phyloP scores from a whole-genome alignment of 2,888 invertebrate species.

The Teleogryllus oceanicus region DNA sequence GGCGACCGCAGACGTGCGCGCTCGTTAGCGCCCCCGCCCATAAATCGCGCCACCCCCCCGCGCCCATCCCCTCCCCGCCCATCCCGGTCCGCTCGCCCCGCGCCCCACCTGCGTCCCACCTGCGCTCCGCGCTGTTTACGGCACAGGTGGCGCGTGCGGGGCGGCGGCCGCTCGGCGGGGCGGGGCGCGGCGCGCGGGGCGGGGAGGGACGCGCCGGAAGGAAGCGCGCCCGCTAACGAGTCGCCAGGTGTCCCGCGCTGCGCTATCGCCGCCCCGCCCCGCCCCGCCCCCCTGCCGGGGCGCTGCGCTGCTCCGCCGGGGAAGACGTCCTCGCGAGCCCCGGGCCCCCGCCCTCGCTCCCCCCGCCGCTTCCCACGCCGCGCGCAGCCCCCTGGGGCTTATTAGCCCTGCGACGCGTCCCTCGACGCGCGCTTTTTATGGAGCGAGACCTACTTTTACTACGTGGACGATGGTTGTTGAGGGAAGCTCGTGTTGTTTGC shows the following conservation, averaged over 20 bases:
- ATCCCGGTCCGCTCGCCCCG: background rate
- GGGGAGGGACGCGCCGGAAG: background rate
- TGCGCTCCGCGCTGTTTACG: background rate
- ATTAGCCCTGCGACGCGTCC: too few relatives aligned
- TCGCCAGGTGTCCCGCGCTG: background rate
- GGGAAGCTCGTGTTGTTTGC: too few relatives aligned
- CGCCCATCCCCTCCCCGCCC: background rate
- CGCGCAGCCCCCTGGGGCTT: too few relatives aligned
- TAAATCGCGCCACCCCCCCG: background rate
- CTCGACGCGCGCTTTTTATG: too few relatives aligned
- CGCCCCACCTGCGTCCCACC: background rate
- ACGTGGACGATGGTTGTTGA: too few relatives aligned
- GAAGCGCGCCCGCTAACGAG: constrained; percentile 18
- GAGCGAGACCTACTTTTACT: too few relatives aligned
- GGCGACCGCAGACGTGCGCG: constrained; percentile 11
- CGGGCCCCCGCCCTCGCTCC: too few relatives aligned
- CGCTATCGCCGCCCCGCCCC: constrained; percentile 4
- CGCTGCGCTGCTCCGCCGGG: background rate
- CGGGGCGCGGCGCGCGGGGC: background rate
- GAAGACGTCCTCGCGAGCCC: too few relatives aligned
- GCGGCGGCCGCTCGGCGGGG: background rate
- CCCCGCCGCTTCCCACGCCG: too few relatives aligned
- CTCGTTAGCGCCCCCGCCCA: constrained; percentile 11
- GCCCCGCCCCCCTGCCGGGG: background rate
- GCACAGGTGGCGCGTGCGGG: background rate